A percentile compares a stretch with the other conserved stretches of the same genome.
phyloP scores from a whole-genome alignment of 2,888 invertebrate species.

The Nomada lathburiana region DNA sequence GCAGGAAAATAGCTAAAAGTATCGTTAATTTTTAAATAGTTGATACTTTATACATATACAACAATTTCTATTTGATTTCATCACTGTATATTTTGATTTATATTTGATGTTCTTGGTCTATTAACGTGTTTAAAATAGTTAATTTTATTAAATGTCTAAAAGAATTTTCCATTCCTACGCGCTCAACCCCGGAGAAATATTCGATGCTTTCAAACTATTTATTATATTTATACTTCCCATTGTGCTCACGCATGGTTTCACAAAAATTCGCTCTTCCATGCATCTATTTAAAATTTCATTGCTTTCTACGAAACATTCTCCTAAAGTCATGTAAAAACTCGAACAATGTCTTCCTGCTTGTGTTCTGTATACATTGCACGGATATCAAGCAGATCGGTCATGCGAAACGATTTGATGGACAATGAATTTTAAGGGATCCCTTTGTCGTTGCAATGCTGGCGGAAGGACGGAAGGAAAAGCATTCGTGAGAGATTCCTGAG shows the following conservation, averaged over 20 bases:
- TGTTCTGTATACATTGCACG: background rate
- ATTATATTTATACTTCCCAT: background rate
- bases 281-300: background rate
- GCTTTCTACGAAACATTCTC: background rate
- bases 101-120: too few species aligned
- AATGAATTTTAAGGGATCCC: background rate
- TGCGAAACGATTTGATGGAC: slow-evolving; percentile 1
- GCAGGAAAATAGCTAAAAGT: too few species aligned
- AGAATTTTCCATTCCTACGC: too few species aligned
- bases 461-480: background rate
- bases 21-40: too few species aligned
- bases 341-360: background rate
- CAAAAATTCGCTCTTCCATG: background rate
- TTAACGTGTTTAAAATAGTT: too few species aligned
- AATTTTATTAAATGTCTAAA: too few species aligned
- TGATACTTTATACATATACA: too few species aligned
- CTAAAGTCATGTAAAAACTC: background rate
- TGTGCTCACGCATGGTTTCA: background rate
- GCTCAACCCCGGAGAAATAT: too few species aligned
- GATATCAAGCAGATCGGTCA: background rate
- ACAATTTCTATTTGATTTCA: too few species aligned
- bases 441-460: background rate
- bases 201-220: too few species aligned
- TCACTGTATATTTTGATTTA: too few species aligned
- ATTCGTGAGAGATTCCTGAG: background rate